Conservation (phyloP, 1,140 invertebrate species). For the Paralvinella palmiformis region DNA sequence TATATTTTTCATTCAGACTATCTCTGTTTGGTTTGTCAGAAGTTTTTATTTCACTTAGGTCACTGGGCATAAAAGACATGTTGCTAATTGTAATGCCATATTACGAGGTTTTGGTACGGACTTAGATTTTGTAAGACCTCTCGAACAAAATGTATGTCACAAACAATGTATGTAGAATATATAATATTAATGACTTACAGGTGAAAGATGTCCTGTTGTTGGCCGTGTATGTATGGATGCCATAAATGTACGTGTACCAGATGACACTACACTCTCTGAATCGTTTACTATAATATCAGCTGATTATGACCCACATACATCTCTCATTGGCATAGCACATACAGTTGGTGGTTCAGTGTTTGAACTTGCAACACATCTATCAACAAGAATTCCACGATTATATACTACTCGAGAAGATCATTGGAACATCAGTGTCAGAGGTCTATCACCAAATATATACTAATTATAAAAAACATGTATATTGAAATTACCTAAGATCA, state of each 20-base stretch:
- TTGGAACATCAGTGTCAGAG: too few species aligned
- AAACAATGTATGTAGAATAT: too few species aligned
- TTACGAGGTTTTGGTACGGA: conserved; percentile 24
- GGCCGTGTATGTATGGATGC: conserved; percentile 33
- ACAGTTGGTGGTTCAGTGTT: conserved; percentile 25
- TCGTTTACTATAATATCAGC: conserved; percentile 24
- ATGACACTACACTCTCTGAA: conserved; percentile 7
- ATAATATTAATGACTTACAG: too few species aligned
- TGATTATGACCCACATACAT: conserved; percentile 24
- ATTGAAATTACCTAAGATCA: too few species aligned
- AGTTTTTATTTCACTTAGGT: too few species aligned
- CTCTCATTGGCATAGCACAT: conserved; percentile 19
- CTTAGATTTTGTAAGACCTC: conserved; percentile 28
- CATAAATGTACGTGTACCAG: conserved; percentile 23
- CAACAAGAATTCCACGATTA: conserved; percentile 23
- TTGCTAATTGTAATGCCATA: conserved; percentile 30
- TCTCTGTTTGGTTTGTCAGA: too few species aligned
- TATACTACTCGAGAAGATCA: too few species aligned
- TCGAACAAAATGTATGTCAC: too few species aligned
- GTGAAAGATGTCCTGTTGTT: conserved; percentile 24
- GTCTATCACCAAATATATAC: too few species aligned
- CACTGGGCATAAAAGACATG: too few species aligned
- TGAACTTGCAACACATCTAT: conserved; percentile 26
- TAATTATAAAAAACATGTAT: too few species aligned
- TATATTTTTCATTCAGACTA: too few species aligned